Conservation (phyloP, 2,888 invertebrate species). For the Lasiommata megera region DNA sequence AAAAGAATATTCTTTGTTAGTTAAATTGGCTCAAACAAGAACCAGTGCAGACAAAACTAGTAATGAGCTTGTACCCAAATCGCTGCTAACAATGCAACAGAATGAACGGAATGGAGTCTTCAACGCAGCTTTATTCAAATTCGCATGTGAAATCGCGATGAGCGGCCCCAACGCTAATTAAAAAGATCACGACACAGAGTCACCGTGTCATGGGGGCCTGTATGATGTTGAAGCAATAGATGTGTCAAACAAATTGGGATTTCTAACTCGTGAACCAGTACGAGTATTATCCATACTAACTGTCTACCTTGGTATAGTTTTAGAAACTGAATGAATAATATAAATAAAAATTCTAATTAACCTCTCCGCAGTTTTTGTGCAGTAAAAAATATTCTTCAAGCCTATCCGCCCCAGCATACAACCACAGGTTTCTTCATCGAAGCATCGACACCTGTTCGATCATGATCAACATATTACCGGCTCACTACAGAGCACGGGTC, state of each 20-base stretch:
- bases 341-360: too few relatives aligned
- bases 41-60: constrained; percentile 21
- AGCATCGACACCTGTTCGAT: too few relatives aligned
- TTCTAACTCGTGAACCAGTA: neutral
- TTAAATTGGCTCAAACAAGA: constrained; percentile 14
- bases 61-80: constrained; percentile 26
- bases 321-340: too few relatives aligned
- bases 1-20: constrained; percentile 8
- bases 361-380: too few relatives aligned
- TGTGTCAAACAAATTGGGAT: constrained; percentile 5
- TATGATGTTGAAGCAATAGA: constrained; percentile 21
- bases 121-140: constrained; percentile 43
- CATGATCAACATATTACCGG: too few relatives aligned
- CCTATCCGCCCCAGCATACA: too few relatives aligned
- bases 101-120: constrained; percentile 33
- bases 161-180: constrained; percentile 58
- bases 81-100: constrained; percentile 29
- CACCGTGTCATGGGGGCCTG: constrained; percentile 42
- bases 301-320: too few relatives aligned
- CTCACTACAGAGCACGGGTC: too few relatives aligned
- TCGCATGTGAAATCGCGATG: constrained; percentile 47
- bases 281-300: too few relatives aligned
- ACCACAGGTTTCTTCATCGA: too few relatives aligned
- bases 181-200: constrained; percentile 58
- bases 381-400: too few relatives aligned